Evolutionary conservation across 2,888 invertebrate genomes (phyloP), one percentile per base, ranked within the genome.

Genomic region (Cybosia mesomella): DNA sequence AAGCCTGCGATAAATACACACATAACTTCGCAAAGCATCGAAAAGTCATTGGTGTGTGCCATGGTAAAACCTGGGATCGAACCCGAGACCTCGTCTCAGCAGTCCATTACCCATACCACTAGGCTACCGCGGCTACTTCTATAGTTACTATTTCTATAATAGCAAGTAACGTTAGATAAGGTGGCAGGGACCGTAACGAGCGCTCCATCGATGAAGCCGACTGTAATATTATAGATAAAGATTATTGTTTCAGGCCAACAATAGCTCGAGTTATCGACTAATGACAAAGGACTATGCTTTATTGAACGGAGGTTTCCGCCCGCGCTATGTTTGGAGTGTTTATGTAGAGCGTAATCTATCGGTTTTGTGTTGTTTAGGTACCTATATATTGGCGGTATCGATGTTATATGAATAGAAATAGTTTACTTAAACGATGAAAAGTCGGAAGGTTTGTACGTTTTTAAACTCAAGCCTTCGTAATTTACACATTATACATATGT

Each of bases 171-270:
- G 21, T 58, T 66, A 34, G 18, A 28, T 58, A 54, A 60, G 24
- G n/a, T n/a, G 54, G 57, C 61, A 68, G 65, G 68, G 69, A 55
- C 43, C 58, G 49, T 68, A 77, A 66, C 64, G 63, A 67, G 64
- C 55, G 34, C 55, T 67, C 61, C 68, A 81, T 82, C 81, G 76
- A 76, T 82, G 82, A 79, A 80, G 76, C 68, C 74, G 53, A 72
- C 79, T 81, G 80, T 77, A 77, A 80, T 77, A 75, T 67, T 74
- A 69, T 43, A 82, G 86, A 85, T 87, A 87, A 85, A 86, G 84
- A 83, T 81, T 73, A 79, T 83, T 81, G 80, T 81, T 85, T 83
- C 81, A 82, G 78, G 78, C 73, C 74, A 77, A 85, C 84, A 84
- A 79, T 77, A 73, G 75, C 77, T 62, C 67, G 72, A 78, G 71